Percentiles rank a stretch among this genome's conserved stretches.
phyloP scores from a whole-genome alignment of 2,888 invertebrate genomes.

The Dusona sp. region DNA sequence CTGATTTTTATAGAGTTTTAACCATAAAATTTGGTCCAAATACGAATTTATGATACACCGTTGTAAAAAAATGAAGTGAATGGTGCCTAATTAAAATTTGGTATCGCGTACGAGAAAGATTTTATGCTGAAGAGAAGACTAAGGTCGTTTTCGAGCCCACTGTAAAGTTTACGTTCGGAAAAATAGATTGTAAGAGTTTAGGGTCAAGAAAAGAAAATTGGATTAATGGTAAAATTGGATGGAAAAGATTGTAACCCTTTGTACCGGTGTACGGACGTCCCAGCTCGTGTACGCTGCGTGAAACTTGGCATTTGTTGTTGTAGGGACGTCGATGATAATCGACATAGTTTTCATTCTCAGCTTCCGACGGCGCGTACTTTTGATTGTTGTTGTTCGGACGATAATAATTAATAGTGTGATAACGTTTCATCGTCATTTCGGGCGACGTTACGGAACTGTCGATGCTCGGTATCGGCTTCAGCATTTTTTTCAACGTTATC shows the following conservation, averaged over 20 bases:
- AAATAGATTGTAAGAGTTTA: too few relatives aligned
- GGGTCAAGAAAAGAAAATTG: not conserved
- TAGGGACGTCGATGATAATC: conserved; percentile 81
- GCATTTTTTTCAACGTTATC: conserved; percentile 95
- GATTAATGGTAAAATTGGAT: conserved; percentile 29
- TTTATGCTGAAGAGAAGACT: too few relatives aligned
- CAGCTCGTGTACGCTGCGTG: conserved; percentile 90
- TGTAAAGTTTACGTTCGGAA: too few relatives aligned
- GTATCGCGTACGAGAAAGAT: too few relatives aligned
- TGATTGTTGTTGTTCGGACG: conserved; percentile 86
- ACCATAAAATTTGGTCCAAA: too few relatives aligned
- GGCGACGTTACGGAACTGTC: conserved; percentile 96
- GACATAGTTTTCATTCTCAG: conserved; percentile 83
- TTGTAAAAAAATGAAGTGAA: too few relatives aligned
- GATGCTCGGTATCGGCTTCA: conserved; percentile 96
- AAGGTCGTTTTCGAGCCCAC: too few relatives aligned
- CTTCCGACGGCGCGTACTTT: conserved; percentile 86
- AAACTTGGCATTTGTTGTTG: conserved; percentile 82
- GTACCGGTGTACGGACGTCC: conserved; percentile 85
- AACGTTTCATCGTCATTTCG: conserved; percentile 93
- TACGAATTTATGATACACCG: too few relatives aligned
- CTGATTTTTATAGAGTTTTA: too few relatives aligned
- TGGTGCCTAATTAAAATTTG: too few relatives aligned
- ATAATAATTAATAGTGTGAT: conserved; percentile 85
- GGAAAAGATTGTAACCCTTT: conserved; percentile 69